Conservation (phyloP, 2,797 vertebrate genomes). For the Gymnoscopelus braueri region DNA sequence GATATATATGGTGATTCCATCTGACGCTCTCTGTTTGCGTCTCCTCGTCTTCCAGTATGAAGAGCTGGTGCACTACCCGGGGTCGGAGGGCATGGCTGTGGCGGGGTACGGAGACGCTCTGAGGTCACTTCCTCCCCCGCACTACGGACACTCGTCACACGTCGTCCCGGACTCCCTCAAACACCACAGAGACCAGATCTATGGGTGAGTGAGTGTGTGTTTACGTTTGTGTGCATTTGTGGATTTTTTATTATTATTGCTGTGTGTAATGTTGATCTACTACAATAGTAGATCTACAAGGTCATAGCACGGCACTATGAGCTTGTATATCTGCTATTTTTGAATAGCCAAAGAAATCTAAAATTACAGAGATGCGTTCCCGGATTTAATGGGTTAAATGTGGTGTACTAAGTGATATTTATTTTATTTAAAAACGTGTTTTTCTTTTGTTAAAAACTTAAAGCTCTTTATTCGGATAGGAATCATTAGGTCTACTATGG, state of each 20-base stretch:
- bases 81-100: constrained; percentile 82
- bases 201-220: constrained; percentile 71
- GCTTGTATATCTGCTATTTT: too few relatives aligned
- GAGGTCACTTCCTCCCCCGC: constrained; percentile 76
- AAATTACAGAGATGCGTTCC: too few relatives aligned
- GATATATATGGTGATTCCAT: not conserved
- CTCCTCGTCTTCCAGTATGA: constrained; percentile 81
- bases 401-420: too few relatives aligned
- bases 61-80: constrained; percentile 85
- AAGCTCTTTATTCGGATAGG: too few relatives aligned
- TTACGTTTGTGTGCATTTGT: constrained; percentile 15
- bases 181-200: constrained; percentile 86
- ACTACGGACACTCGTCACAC: constrained; percentile 77
- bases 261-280: too few relatives aligned
- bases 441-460: too few relatives aligned
- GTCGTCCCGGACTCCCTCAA: constrained; percentile 82
- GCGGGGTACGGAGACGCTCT: constrained; percentile 81
- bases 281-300: too few relatives aligned
- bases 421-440: too few relatives aligned
- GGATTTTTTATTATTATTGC: not conserved
- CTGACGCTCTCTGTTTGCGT: constrained; percentile 42
- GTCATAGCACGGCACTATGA: too few relatives aligned
- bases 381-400: too few relatives aligned
- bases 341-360: too few relatives aligned
- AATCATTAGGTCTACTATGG: too few relatives aligned